Percentiles rank a stretch among this genome's conserved stretches.
phyloP scores from a whole-genome alignment of 1,140 invertebrate genomes.

The Pogonus chalceus region DNA sequence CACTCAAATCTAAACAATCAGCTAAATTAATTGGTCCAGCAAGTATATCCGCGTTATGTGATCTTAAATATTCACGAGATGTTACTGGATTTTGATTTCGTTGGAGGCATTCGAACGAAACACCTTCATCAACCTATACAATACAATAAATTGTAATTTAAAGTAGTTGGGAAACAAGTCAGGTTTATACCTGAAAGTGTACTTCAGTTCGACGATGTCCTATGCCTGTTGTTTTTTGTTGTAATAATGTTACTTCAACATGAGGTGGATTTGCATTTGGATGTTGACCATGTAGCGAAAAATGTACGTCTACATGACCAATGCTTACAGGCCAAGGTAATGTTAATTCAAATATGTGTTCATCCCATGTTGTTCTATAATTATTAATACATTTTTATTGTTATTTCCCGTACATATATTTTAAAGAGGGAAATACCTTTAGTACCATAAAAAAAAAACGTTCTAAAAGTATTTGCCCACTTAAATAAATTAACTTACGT shows the following conservation, averaged over 20 bases:
- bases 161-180: background rate
- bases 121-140: conserved; percentile 27
- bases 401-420: background rate
- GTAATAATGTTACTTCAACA: conserved; percentile 73
- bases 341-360: conserved; percentile 82
- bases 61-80: conserved; percentile 69
- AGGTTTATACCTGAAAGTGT: conserved; percentile 6
- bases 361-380: conserved; percentile 64
- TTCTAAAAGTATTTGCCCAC: conserved; percentile 11
- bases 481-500: conserved; percentile 35
- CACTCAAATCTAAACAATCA: conserved; percentile 72
- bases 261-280: conserved; percentile 43
- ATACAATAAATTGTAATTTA: background rate
- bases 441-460: conserved; percentile 23
- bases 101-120: conserved; percentile 35
- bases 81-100: conserved; percentile 63
- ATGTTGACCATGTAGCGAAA: conserved; percentile 65
- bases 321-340: conserved; percentile 63
- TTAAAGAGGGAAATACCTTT: conserved; percentile 9
- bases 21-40: conserved; percentile 77
- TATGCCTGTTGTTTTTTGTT: conserved; percentile 68
- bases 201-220: conserved; percentile 41
- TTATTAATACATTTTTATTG: conserved; percentile 3
- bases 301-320: conserved; percentile 81
- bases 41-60: conserved; percentile 79